These are phyloP conservation scores for Rhabditophanes sp. DNA, from an alignment of 2,888 invertebrate genomes.

Conservation along the genomic window DNA sequence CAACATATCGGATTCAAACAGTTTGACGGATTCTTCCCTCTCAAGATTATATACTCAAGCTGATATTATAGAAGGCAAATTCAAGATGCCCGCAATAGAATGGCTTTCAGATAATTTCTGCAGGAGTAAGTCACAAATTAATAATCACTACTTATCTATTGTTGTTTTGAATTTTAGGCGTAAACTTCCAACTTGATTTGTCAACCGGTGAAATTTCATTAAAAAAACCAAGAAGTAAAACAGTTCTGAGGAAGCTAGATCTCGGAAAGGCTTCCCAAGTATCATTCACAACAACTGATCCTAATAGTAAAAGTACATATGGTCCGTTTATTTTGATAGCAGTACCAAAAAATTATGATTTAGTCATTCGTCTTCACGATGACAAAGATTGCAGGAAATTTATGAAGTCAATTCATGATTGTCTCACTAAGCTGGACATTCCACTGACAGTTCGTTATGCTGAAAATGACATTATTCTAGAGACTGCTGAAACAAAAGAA, in stretches of 20 bases:
- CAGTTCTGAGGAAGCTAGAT: slow-evolving; percentile 66
- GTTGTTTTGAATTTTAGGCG: no score
- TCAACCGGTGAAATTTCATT: slow-evolving; percentile 9
- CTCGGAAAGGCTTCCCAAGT: slow-evolving; percentile 55
- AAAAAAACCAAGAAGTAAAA: slow-evolving; percentile 60
- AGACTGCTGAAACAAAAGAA: slow-evolving; percentile 57
- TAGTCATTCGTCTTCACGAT: slow-evolving; percentile 70
- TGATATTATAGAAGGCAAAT: no score
- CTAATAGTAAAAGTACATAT: slow-evolving; percentile 42
- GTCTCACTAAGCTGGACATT: slow-evolving; percentile 7
- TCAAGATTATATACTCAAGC: no score
- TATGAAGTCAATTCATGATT: slow-evolving; percentile 11
- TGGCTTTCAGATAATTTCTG: slow-evolving; percentile 37
- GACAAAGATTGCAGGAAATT: slow-evolving; percentile 19
- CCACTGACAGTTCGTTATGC: slow-evolving; percentile 7
- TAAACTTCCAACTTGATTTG: slow-evolving; percentile 11
- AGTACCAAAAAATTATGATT: slow-evolving; percentile 72
- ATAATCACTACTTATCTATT: no score
- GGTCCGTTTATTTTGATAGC: slow-evolving; percentile 61
- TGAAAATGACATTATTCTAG: slow-evolving; percentile 22
- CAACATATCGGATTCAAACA: no score
- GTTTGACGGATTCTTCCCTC: no score
- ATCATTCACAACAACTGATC: slow-evolving; percentile 70
- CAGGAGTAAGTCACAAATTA: no score
- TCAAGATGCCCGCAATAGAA: no score